Percentiles rank a stretch among this genome's conserved stretches.
Conservation (phyloP, 2,113 vertebrate genomes). For the Aphelocoma coerulescens region DNA sequence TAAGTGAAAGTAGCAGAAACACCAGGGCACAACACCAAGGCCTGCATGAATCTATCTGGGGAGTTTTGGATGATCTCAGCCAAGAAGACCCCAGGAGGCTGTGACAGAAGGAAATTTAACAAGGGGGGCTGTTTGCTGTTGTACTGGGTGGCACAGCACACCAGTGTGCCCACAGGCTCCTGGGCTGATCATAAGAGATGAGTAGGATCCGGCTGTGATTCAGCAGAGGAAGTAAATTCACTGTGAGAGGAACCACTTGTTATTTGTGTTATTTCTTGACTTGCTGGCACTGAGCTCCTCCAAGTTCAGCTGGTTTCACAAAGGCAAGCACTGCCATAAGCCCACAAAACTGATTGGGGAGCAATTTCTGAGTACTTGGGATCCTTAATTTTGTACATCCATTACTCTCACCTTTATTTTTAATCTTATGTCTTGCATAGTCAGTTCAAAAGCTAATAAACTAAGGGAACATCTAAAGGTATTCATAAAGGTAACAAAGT, state of each 20-base stretch:
- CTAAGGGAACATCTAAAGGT: neutral
- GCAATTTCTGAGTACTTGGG: neutral
- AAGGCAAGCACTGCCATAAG: neutral
- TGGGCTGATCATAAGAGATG: neutral
- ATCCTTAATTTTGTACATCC: neutral
- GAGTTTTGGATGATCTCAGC: neutral
- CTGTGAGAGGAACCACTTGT: neutral
- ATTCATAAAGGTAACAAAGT: neutral
- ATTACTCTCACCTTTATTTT: neutral
- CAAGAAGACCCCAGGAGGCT: neutral
- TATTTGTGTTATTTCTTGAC: neutral
- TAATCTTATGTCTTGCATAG: neutral
- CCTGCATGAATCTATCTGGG: neutral
- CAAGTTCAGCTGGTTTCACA: neutral
- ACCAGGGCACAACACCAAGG: neutral
- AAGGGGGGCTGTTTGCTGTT: neutral
- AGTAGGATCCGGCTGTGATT: neutral
- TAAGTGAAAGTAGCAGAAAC: neutral
- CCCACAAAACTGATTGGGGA: neutral
- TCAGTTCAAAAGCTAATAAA: neutral
- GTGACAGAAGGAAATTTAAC: neutral
- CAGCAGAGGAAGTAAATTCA: neutral
- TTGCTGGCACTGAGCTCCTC: neutral
- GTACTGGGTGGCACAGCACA: neutral
- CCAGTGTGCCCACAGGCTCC: neutral